Evolutionary conservation across 1,140 invertebrate species (phyloP), one percentile per base, ranked within the genome.

Genomic region (Scylla paramamosain): DNA sequence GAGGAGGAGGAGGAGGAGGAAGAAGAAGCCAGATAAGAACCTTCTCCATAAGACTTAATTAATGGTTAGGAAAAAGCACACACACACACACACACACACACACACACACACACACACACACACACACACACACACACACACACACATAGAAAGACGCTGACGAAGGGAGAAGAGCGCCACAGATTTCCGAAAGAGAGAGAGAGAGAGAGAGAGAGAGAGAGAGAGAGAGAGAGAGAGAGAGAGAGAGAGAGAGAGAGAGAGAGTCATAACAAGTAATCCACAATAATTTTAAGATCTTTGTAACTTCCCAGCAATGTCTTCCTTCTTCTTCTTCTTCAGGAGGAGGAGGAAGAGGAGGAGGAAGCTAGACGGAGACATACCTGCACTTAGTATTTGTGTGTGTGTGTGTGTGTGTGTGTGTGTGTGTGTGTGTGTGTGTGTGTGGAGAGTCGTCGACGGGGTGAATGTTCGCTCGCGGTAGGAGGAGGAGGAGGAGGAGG

Each of bases 41-140:
- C 12, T 12, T 31, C 52, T 31, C 39, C 39, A 91, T 31, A 48
- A 25, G 20, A 59, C 46, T 59, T 59, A 48, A 59, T 31, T 86
- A 31, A 83, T 86, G 84, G 82, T 82, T 31, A 14, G 52, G 52
- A 59, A 91, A n/a, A 91, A 20, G 46, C 29, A 91, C 4, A 52
- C 46, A 91, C 89, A 91, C 89, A 91, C 89, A 91, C 89, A 91
- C 39, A 91, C 88, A 91, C 89, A 91, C 89, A 91, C 89, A 91
- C 89, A 91, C 89, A 91, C 89, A 91, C 89, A 48, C 89, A 90
- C 88, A 90, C 45, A 90, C 88, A 90, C 88, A 90, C 8, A 90
- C 87, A 89, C 87, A 89, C 87, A 89, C 87, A 32, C 10, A 89
- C 87, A 87, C 16, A 87, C 14, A 77, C 67, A 77, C 67, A 77